Evolutionary conservation across 2,113 vertebrate species (phyloP), one percentile per base, ranked within the genome.

Genomic region (Micromys minutus): DNA sequence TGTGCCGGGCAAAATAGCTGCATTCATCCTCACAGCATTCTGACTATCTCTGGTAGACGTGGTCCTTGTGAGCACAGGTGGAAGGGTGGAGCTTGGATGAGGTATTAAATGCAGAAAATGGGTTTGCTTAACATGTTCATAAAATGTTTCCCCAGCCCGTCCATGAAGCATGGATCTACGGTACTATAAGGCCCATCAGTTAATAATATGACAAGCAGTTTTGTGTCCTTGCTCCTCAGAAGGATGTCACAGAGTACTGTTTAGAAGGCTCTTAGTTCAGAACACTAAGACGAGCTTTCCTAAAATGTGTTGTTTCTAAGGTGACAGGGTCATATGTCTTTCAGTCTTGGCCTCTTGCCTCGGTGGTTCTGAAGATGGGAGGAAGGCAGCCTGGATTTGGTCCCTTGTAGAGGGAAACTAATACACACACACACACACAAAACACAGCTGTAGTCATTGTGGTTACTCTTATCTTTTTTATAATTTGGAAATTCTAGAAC

Each of bases 401-500:
- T 61, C 90, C 7, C 47, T 91, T 79, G 39, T 80, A 42, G 79
- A 89, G 95, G 24, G 57, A 93, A 88, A 88, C 59, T 47, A 94
- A 94, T 65, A 67, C 10, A 36, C 79, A 63, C 39, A 79, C 19
- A 29, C 77, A 79, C 88, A n/a, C n/a, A n/a, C n/a, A n/a, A n/a
- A n/a, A n/a, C n/a, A n/a, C n/a, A n/a, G n/a, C 87, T 94, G 80
- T 95, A 91, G 80, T 45, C 15, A 21, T 81, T 89, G 89, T 34
- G 52, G 87, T 87, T 22, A 80, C 34, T 71, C 72, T 87, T 76
- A 10, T 63, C 7, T 45, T 39, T 91, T 77, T 87, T 39, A 45
- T 11, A 88, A 72, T 88, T 94, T 89, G 71, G 86, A 77, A 92
- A 86, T 89, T 92, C 91, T 83, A 17, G 63, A 97, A 88, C 92